Percentiles rank a stretch among this genome's conserved stretches.
These are phyloP conservation scores for Melanocharis versteri DNA, from an alignment of 2,113 vertebrate species.

Conservation along the genomic window DNA sequence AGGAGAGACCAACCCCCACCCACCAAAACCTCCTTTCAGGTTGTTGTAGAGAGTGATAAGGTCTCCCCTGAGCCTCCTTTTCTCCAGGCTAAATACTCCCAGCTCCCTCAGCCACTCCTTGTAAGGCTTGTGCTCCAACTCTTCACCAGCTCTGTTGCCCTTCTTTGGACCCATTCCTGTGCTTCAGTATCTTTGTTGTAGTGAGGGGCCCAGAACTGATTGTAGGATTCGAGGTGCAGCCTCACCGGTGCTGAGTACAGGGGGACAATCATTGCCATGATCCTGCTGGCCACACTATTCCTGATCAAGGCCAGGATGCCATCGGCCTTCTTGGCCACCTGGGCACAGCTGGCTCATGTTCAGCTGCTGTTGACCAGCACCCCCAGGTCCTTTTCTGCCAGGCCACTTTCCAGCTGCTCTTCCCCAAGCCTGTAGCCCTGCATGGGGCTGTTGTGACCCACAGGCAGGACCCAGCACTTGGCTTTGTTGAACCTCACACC, in stretches of 20 bases:
- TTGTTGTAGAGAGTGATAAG: not conserved
- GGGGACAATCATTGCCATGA: not conserved
- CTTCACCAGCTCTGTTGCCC: not conserved
- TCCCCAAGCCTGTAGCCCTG: not conserved
- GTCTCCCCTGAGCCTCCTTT: not conserved
- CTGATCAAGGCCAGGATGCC: not conserved
- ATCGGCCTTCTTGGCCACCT: not conserved
- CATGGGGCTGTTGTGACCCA: not conserved
- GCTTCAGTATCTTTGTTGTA: not conserved
- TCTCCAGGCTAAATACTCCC: not conserved
- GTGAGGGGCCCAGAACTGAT: accelerated
- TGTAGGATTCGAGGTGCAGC: accelerated
- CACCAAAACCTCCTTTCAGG: not conserved
- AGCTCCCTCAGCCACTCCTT: not conserved
- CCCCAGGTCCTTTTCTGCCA: not conserved
- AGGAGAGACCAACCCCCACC: not conserved
- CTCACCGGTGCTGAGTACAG: accelerated
- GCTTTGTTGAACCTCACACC: not conserved
- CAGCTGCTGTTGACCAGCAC: not conserved
- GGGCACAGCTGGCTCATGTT: not conserved
- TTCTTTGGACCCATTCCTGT: no score
- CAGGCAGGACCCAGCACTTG: accelerated
- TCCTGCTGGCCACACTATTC: not conserved
- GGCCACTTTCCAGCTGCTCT: not conserved
- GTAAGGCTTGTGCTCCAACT: not conserved